Conservation (phyloP, 1,140 invertebrate species). For the Bombus huntii region DNA sequence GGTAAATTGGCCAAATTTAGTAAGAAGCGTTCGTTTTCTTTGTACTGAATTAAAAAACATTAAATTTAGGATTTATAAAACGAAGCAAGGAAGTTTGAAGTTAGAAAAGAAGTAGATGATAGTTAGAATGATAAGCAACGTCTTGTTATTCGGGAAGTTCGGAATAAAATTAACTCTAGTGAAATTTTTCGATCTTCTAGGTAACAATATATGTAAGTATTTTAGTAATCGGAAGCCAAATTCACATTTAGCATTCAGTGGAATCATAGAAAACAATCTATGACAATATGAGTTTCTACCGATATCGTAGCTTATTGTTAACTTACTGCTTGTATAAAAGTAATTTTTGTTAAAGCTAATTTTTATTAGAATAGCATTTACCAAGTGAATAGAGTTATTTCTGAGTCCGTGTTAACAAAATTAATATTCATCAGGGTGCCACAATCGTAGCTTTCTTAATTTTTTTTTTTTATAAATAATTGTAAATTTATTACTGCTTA, state of each 20-base stretch:
- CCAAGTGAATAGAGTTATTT: neutral
- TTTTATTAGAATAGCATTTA: neutral
- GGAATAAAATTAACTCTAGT: too few species aligned
- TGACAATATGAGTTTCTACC: too few species aligned
- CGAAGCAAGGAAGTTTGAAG: neutral
- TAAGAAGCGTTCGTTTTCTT: too few species aligned
- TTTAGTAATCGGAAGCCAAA: neutral
- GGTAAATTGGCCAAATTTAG: neutral
- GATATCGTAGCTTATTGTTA: too few species aligned
- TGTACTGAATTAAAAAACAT: too few species aligned
- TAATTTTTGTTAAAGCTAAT: neutral
- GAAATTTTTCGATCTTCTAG: neutral
- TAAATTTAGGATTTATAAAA: neutral
- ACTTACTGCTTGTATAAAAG: neutral
- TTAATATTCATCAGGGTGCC: too few species aligned
- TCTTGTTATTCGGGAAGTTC: too few species aligned
- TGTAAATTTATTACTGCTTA: too few species aligned
- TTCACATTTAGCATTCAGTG: neutral
- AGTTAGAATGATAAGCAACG: too few species aligned
- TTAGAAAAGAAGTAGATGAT: neutral
- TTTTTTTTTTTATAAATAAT: too few species aligned
- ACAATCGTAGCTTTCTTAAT: too few species aligned
- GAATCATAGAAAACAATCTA: neutral
- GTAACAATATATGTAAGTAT: neutral
- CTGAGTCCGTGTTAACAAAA: neutral